phyloP scores from a whole-genome alignment of 2,888 invertebrate species.

The Iselma pallidipennis region DNA sequence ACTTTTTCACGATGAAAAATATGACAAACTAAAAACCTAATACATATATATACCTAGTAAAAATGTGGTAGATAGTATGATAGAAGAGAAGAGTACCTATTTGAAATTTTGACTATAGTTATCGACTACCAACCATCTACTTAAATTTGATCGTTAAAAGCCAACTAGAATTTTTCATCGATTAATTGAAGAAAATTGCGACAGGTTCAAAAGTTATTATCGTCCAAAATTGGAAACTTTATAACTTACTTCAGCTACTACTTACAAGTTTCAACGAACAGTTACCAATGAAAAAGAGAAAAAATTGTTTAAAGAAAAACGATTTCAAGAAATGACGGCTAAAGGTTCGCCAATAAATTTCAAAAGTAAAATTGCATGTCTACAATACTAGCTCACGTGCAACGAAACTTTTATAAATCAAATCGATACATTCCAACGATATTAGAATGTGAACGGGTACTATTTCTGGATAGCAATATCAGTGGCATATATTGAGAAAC shows the following conservation, averaged over 20 bases:
- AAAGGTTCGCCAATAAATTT: conserved; percentile 32
- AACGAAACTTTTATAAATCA: conserved; percentile 16
- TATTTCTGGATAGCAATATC: not conserved
- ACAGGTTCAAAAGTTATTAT: conserved; percentile 1
- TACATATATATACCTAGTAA: conserved; percentile 10
- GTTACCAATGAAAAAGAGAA: not conserved
- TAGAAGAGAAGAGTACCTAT: conserved; percentile 6
- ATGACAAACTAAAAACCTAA: conserved; percentile 25
- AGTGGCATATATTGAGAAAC: not conserved
- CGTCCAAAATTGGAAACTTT: conserved; percentile 1
- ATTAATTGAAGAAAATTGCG: not conserved
- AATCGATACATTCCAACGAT: conserved; percentile 16
- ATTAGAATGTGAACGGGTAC: conserved; percentile 1
- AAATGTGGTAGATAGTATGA: conserved; percentile 1
- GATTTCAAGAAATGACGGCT: conserved; percentile 7
- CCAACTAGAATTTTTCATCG: not conserved
- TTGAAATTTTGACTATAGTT: conserved; percentile 16
- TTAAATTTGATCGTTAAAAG: not conserved
- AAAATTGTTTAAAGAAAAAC: conserved; percentile 10
- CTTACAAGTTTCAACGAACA: not conserved
- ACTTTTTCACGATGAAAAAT: conserved; percentile 29
- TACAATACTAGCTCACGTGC: conserved; percentile 13
- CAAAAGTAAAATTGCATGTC: conserved; percentile 34
- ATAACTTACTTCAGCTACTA: not conserved
- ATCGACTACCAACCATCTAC: not conserved